Evolutionary conservation across 2,113 vertebrate genomes (phyloP).

Genomic region (Oreotrochilus melanogaster): DNA sequence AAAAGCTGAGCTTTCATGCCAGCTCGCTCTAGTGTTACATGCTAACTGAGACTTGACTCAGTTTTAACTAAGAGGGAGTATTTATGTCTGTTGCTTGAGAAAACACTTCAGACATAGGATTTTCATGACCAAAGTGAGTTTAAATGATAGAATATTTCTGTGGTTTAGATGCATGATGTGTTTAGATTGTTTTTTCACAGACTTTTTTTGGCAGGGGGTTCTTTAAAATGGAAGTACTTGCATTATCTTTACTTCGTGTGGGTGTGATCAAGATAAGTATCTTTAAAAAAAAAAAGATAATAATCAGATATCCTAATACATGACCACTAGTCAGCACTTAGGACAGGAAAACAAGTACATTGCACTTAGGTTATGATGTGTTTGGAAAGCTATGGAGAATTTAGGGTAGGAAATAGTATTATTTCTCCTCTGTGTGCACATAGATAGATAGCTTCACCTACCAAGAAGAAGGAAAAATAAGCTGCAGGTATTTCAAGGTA

Average conservation of each 20-base stretch:
- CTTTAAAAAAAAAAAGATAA: neutral
- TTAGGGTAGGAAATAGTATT: neutral
- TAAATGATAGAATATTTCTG: neutral
- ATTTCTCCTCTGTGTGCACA: fast-evolving
- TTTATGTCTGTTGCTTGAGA: neutral
- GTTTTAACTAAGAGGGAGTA: neutral
- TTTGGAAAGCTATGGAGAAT: neutral
- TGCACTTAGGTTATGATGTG: neutral
- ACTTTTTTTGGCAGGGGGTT: neutral
- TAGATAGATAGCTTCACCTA: neutral
- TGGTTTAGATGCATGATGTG: neutral
- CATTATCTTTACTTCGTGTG: neutral
- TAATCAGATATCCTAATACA: neutral
- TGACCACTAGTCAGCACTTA: neutral
- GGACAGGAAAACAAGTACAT: neutral
- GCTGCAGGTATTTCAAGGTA: neutral
- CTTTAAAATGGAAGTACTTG: neutral
- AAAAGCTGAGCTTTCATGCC: neutral
- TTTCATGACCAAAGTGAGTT: neutral
- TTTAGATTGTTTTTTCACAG: neutral
- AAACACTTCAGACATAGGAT: fast-evolving
- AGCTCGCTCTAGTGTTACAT: neutral
- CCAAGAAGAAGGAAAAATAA: neutral
- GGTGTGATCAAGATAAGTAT: neutral
- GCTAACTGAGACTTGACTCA: neutral